Base-by-base conservation (phyloP, 2,797 vertebrate genomes). In the Potorous gilbertii region DNA sequence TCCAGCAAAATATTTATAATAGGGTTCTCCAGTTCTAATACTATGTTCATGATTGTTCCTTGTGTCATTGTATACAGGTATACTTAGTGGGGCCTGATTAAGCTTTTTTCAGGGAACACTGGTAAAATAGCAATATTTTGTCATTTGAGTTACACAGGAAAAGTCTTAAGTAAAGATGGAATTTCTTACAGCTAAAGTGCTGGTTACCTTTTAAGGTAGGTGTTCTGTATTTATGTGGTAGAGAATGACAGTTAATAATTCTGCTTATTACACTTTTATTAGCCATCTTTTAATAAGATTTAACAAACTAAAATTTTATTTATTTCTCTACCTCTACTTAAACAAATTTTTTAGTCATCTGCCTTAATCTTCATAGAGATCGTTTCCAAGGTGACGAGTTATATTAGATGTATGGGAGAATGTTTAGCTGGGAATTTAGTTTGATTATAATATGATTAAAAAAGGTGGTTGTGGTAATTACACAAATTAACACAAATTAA, bases 231-330 rank as follows among this genome's bases (percentile, higher is more conserved):
- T 27, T 18, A 11, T 9, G 27, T 46, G 74, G 40, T 27, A 27
- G 24, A 50, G 21, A 24, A 46, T 24, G 21, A 21, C 18, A 21
- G 18, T n/a, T 74, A 40, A 34, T 66, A 34, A 87, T 87, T 46
- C 40, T 50, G 21, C 34, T 74, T n/a, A 34, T 62, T 62, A 40
- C 18, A 66, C 59, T 74, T n/a, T 74, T 94, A 11, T 93, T 0
- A 92, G 14, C 89, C 28, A 95, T 95, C 55, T 96, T 93, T 94
- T 95, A 94, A 92, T 92, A 94, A 95, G 13, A 54, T 16, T 55
- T 46, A 55, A 1, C 6, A 56, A 93, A 54, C 6, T 29, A 55
- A 54, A 13, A 55, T 24, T 3, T 93, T 95, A 55, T 56, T 93
- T 93, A 50, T 95, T 93, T 16, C 2, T 96, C 31, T 93, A 54